phyloP scores from a whole-genome alignment of 1,140 invertebrate species.

The Ditylenchus dipsaci region DNA sequence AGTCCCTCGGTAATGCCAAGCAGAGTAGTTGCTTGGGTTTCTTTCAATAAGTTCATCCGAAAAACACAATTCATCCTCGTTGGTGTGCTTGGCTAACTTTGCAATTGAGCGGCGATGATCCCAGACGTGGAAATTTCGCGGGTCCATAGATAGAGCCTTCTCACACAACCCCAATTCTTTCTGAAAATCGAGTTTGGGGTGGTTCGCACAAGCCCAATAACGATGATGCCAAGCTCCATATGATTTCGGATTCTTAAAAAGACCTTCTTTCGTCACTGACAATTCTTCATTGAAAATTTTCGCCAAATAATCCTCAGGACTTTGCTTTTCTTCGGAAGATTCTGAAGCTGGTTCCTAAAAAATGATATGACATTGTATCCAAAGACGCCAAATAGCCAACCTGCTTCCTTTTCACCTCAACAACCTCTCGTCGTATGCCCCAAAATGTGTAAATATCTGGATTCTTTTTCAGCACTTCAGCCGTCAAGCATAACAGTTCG shows the following conservation, averaged over 20 bases:
- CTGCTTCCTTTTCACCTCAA: background rate
- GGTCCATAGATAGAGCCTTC: conserved; percentile 35
- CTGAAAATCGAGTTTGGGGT: conserved; percentile 24
- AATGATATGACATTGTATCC: too few relatives aligned
- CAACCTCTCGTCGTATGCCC: conserved; percentile 34
- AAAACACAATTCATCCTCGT: conserved; percentile 32
- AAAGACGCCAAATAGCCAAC: background rate
- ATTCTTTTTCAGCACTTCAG: conserved; percentile 29
- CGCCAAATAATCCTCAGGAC: conserved; percentile 12
- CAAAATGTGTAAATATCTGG: conserved; percentile 52
- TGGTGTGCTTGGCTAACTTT: conserved; percentile 27
- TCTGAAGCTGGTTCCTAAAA: background rate
- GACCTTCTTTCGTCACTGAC: conserved; percentile 27
- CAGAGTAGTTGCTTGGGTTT: conserved; percentile 36
- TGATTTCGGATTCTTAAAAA: conserved; percentile 39
- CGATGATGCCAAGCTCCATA: conserved; percentile 43
- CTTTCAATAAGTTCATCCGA: conserved; percentile 20
- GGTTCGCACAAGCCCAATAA: conserved; percentile 21
- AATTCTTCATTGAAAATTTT: conserved; percentile 28
- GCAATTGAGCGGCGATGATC: conserved; percentile 45
- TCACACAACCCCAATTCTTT: conserved; percentile 38
- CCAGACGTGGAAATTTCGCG: conserved; percentile 47
- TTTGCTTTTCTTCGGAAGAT: background rate
- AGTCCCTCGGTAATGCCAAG: conserved; percentile 34
- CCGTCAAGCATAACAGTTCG: conserved; percentile 34